Percentiles rank a stretch among this genome's conserved stretches.
These are phyloP conservation scores for Agriotes lineatus DNA, from an alignment of 2,888 invertebrate genomes.

Conservation along the genomic window DNA sequence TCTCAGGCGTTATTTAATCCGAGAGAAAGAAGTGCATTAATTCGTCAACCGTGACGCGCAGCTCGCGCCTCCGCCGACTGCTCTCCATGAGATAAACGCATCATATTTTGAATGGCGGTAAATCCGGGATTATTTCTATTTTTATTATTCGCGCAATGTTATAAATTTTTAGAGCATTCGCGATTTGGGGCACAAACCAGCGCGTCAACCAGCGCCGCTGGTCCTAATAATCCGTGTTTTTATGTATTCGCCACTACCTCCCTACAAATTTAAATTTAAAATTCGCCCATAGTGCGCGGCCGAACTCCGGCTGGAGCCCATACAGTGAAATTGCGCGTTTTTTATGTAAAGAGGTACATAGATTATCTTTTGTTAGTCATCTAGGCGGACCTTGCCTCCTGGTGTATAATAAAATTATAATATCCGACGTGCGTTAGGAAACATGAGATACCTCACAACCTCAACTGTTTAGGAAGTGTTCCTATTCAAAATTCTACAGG, in stretches of 20 bases:
- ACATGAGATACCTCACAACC: no score
- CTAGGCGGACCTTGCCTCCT: no score
- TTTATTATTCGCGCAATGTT: slow-evolving; percentile 21
- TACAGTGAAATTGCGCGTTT: no score
- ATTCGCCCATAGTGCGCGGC: neutral
- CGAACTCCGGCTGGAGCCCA: neutral
- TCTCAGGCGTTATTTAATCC: slow-evolving; percentile 48
- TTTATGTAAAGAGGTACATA: no score
- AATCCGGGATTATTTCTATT: slow-evolving; percentile 25
- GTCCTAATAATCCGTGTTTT: slow-evolving; percentile 4
- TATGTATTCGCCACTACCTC: slow-evolving; percentile 4
- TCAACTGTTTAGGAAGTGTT: no score
- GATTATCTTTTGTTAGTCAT: no score
- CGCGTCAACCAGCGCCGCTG: neutral
- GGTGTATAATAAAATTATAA: no score
- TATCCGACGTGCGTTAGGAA: no score
- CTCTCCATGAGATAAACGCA: slow-evolving; percentile 27
- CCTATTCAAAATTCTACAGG: no score
- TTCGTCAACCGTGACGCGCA: slow-evolving; percentile 46
- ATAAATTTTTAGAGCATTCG: slow-evolving; percentile 6
- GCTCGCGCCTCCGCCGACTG: slow-evolving; percentile 31
- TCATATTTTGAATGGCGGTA: slow-evolving; percentile 30
- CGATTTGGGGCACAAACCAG: neutral
- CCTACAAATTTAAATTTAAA: slow-evolving; percentile 13
- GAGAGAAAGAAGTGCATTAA: slow-evolving; percentile 43